Evolutionary conservation across 2,113 vertebrate genomes (phyloP).

Genomic region (Ciconia stormi): DNA sequence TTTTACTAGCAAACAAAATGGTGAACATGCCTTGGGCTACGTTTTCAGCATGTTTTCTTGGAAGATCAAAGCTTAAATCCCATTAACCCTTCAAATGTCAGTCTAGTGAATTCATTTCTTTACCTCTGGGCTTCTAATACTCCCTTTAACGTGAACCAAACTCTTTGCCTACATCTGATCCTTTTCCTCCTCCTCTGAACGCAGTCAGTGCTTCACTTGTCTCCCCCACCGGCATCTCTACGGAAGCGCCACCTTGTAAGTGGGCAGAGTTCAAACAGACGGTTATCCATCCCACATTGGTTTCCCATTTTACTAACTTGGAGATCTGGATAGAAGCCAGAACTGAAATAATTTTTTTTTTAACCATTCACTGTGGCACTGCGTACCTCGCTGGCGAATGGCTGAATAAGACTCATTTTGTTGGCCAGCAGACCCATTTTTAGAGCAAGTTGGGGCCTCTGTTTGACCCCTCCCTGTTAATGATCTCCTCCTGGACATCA

Average conservation of each 20-base stretch:
- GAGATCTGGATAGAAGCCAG: not conserved
- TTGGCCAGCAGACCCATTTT: not conserved
- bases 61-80: conserved; percentile 66
- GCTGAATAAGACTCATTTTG: not conserved
- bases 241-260: not conserved
- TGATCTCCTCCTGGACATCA: not conserved
- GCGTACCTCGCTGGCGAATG: fast-evolving
- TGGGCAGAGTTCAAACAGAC: conserved; percentile 35
- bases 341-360: not conserved
- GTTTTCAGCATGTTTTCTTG: conserved; percentile 64
- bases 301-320: not conserved
- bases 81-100: conserved; percentile 37
- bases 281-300: not conserved
- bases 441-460: not conserved
- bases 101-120: conserved; percentile 19
- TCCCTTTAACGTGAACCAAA: not conserved
- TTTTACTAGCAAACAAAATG: conserved; percentile 77
- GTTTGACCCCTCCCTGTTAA: not conserved
- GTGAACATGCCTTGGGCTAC: conserved; percentile 70
- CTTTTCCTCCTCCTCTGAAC: not conserved
- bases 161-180: not conserved
- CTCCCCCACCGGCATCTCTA: not conserved
- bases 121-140: not conserved
- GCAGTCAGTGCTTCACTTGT: not conserved
- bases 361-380: fast-evolving